phyloP scores from a whole-genome alignment of 1,140 invertebrate genomes.

The Bombus pyrosoma region DNA sequence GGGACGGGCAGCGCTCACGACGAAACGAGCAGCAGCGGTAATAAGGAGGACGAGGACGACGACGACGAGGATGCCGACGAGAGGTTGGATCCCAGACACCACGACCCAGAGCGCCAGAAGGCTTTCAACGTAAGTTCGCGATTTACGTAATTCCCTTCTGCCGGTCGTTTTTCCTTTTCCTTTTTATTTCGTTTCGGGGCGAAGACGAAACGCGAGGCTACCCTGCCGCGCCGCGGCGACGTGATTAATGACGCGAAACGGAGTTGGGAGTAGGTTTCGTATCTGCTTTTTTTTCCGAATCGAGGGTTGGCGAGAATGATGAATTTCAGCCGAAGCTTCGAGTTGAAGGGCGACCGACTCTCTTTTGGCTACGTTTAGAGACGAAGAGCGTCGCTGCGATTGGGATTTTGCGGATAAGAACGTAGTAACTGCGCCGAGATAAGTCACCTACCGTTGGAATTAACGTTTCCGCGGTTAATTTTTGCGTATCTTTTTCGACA shows the following conservation, averaged over 20 bases:
- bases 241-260: conserved; percentile 12
- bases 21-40: conserved; percentile 94
- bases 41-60: conserved; percentile 97
- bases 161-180: background rate
- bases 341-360: too few relatives aligned
- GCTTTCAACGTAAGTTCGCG: conserved; percentile 95
- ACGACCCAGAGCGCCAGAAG: conserved; percentile 97
- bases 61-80: conserved; percentile 96
- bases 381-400: background rate
- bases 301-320: too few relatives aligned
- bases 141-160: background rate
- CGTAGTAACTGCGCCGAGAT: background rate
- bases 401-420: background rate
- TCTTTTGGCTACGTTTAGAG: background rate
- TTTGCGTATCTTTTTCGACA: too few relatives aligned
- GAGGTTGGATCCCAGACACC: conserved; percentile 92
- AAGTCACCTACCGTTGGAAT: background rate
- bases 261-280: background rate
- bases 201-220: background rate
- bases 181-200: background rate
- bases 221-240: background rate
- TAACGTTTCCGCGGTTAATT: background rate
- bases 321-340: background rate
- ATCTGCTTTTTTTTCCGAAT: too few relatives aligned
- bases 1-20: conserved; percentile 91